Base-by-base conservation (phyloP, 2,797 vertebrate species). In the Rhadinocentrus ornatus region DNA sequence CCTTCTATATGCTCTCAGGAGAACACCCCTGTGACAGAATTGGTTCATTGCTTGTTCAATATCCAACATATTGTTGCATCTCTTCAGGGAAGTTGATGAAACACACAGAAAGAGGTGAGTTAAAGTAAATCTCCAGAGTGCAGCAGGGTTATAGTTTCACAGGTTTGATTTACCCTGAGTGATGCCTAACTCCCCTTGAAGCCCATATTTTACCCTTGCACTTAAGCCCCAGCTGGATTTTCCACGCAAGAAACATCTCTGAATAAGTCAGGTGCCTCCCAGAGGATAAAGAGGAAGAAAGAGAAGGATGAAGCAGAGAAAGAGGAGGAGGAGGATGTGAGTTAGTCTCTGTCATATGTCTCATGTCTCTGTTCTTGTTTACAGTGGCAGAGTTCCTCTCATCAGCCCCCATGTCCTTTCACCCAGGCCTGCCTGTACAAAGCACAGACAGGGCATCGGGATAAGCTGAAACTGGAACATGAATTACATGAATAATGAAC, bases 401-500 rank as follows among this genome's bases (percentile, higher is more conserved):
- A 84, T 82, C 80, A 86, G 83, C 84, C 82, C 73, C 48, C 69
- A 58, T 48, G 81, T 70, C 78, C 44, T 57, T 66, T 63, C 62
- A 35, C 60, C 56, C 69, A 2, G 52, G 66, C 69, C 65, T 70
- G 74, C 56, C 72, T 63, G 60, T 50, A 44, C 64, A 46, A 66
- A 70, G 85, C 82, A 55, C 63, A 86, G 86, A 93, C 93, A 91
- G 85, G 85, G 89, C 92, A 92, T 93, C 63, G 80, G 93, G 73
- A 83, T 73, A 70, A 86, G 82, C 93, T 89, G 81, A 77, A 85
- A 80, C 90, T 92, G 83, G 93, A 93, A 88, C 85, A 89, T 81
- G 90, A 86, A 91, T 82, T 84, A 94, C 87, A 92, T 88, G 89
- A 91, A 92, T 94, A 95, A 95, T 91, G 83, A 94, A 91, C 84